Conservation (phyloP, 1,140 invertebrate genomes). For the Brachionus asplanchnoidis region DNA sequence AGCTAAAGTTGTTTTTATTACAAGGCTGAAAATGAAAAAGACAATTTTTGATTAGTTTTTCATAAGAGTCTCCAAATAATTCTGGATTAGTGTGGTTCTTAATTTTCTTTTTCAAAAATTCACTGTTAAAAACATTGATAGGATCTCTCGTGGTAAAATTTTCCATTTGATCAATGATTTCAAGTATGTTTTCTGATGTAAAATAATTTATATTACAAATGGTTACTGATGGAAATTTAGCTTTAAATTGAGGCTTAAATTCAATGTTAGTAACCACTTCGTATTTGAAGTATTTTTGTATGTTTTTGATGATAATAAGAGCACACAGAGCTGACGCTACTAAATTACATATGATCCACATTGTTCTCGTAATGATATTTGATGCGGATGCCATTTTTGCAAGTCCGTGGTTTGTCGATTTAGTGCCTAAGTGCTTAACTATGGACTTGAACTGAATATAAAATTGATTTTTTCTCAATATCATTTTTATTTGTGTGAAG, state of each 20-base stretch:
- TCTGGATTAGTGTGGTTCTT: neutral
- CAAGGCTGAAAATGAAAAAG: neutral
- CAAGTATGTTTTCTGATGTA: neutral
- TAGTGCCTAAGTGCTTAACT: neutral
- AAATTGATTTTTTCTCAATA: too few relatives aligned
- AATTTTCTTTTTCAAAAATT: neutral
- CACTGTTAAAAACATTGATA: neutral
- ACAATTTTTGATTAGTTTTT: neutral
- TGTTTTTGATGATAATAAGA: neutral
- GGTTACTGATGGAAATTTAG: neutral
- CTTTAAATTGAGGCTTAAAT: neutral
- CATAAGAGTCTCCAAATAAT: neutral
- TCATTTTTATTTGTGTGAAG: too few relatives aligned
- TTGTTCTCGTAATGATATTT: neutral
- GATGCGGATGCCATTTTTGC: neutral
- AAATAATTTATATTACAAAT: constrained; percentile 20
- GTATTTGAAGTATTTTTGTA: neutral
- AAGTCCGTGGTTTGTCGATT: neutral
- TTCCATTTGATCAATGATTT: neutral
- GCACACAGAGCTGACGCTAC: neutral
- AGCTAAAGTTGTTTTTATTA: neutral
- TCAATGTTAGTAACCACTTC: neutral
- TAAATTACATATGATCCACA: neutral
- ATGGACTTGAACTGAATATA: too few relatives aligned
- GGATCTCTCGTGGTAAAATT: neutral